Percentiles rank a stretch among this genome's conserved stretches.
phyloP scores from a whole-genome alignment of 2,888 invertebrate genomes.

The Corythucha ciliata region DNA sequence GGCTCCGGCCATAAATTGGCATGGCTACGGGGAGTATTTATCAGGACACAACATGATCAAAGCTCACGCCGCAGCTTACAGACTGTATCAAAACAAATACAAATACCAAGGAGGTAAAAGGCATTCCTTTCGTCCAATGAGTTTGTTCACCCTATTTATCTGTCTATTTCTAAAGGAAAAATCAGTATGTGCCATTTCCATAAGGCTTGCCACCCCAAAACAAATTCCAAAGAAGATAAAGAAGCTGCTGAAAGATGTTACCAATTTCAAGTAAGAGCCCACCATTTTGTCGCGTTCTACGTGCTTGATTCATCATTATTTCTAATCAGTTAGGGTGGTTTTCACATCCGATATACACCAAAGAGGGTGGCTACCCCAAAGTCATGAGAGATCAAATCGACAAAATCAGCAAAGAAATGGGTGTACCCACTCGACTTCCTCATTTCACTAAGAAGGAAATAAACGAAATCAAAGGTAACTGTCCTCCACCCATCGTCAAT shows the following conservation, averaged over 20 bases:
- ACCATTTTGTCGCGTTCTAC: too few species aligned
- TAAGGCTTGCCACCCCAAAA: slow-evolving; percentile 45
- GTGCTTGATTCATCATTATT: neutral
- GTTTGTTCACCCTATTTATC: too few species aligned
- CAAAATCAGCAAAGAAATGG: slow-evolving; percentile 42
- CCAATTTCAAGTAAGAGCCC: slow-evolving; percentile 50
- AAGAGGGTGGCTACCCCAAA: slow-evolving; percentile 45
- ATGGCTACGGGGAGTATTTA: slow-evolving; percentile 40
- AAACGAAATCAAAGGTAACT: slow-evolving; percentile 31
- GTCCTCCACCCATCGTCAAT: too few species aligned
- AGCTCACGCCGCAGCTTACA: slow-evolving; percentile 45
- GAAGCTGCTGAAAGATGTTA: slow-evolving; percentile 48
- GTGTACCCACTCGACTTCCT: slow-evolving; percentile 43
- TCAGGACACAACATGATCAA: slow-evolving; percentile 42
- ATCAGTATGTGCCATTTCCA: slow-evolving; percentile 51
- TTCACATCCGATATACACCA: slow-evolving; percentile 37
- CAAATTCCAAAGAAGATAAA: slow-evolving; percentile 25
- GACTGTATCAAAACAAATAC: slow-evolving; percentile 44
- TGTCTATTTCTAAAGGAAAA: slow-evolving; percentile 42
- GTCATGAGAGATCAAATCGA: slow-evolving; percentile 43
- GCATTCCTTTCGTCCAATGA: slow-evolving; percentile 3
- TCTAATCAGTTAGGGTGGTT: slow-evolving; percentile 32
- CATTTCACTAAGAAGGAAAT: slow-evolving; percentile 33
- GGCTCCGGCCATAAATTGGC: slow-evolving; percentile 43
- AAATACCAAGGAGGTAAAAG: slow-evolving; percentile 48